phyloP scores from a whole-genome alignment of 2,888 invertebrate species.

The Barypeithes pellucidus region DNA sequence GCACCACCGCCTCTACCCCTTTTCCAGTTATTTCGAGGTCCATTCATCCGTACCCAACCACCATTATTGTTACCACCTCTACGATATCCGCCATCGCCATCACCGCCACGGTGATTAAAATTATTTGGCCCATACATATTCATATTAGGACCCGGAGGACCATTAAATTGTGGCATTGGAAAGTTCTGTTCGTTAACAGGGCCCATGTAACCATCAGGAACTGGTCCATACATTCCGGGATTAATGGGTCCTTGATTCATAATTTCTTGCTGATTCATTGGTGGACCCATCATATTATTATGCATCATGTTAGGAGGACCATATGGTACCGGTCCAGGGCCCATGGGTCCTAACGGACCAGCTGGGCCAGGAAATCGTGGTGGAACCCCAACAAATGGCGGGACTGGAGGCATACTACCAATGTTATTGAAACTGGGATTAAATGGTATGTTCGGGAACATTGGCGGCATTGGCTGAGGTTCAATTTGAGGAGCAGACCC shows the following conservation, averaged over 20 bases:
- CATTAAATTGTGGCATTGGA: conserved; percentile 56
- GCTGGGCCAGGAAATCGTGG: conserved; percentile 58
- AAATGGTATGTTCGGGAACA: conserved; percentile 71
- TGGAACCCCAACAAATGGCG: conserved; percentile 55
- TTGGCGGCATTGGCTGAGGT: conserved; percentile 70
- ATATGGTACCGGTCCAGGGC: conserved; percentile 62
- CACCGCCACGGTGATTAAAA: conserved; percentile 67
- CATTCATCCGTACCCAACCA: conserved; percentile 72
- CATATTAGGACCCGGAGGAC: conserved; percentile 54
- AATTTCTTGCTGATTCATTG: conserved; percentile 66
- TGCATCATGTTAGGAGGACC: conserved; percentile 69
- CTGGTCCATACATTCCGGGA: conserved; percentile 70
- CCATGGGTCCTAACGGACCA: conserved; percentile 57
- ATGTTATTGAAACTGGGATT: conserved; percentile 66
- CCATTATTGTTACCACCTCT: conserved; percentile 67
- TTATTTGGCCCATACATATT: conserved; percentile 64
- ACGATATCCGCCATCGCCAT: conserved; percentile 60
- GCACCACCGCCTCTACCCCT: conserved; percentile 70
- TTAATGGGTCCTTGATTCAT: conserved; percentile 65
- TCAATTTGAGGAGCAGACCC: conserved; percentile 73
- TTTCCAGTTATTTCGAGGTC: conserved; percentile 70
- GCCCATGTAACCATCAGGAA: conserved; percentile 51
- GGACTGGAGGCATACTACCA: conserved; percentile 71
- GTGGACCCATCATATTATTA: conserved; percentile 69
- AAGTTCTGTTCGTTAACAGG: conserved; percentile 57